Evolutionary conservation across 2,797 vertebrate genomes (phyloP).

Genomic region (Rhadinocentrus ornatus): DNA sequence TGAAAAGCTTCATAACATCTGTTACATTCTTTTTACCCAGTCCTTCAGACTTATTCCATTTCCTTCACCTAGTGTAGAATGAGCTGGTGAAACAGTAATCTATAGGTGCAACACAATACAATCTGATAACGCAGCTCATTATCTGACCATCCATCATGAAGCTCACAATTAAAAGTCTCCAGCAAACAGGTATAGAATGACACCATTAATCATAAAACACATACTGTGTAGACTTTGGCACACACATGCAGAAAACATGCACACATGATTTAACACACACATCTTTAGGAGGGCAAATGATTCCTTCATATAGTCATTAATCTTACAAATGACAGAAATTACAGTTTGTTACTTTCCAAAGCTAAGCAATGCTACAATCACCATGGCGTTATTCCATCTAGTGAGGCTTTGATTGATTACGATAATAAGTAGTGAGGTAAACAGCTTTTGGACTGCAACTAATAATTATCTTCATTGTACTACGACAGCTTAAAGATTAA

Average conservation of each 20-base stretch:
- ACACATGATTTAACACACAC: slow-evolving; percentile 15
- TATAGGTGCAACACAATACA: slow-evolving; percentile 55
- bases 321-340: slow-evolving; percentile 29
- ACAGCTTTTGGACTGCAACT: background rate
- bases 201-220: slow-evolving; percentile 64
- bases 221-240: slow-evolving; percentile 10
- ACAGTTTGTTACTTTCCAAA: slow-evolving; percentile 21
- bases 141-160: slow-evolving; percentile 64
- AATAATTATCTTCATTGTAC: background rate
- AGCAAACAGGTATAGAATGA: slow-evolving; percentile 45
- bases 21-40: slow-evolving; percentile 1
- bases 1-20: slow-evolving; percentile 8
- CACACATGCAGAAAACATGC: background rate
- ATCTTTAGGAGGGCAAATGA: slow-evolving; percentile 27
- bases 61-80: slow-evolving; percentile 6
- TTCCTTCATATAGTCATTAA: slow-evolving; percentile 33
- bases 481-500: background rate
- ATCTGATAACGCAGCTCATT: slow-evolving; percentile 64
- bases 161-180: slow-evolving; percentile 63
- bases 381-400: background rate
- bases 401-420: background rate
- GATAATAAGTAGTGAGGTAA: background rate
- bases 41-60: background rate
- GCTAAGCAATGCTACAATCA: slow-evolving; percentile 16
- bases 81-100: slow-evolving; percentile 44